Evolutionary conservation across 2,113 vertebrate genomes (phyloP).

Genomic region (Budorcas taxicolor): DNA sequence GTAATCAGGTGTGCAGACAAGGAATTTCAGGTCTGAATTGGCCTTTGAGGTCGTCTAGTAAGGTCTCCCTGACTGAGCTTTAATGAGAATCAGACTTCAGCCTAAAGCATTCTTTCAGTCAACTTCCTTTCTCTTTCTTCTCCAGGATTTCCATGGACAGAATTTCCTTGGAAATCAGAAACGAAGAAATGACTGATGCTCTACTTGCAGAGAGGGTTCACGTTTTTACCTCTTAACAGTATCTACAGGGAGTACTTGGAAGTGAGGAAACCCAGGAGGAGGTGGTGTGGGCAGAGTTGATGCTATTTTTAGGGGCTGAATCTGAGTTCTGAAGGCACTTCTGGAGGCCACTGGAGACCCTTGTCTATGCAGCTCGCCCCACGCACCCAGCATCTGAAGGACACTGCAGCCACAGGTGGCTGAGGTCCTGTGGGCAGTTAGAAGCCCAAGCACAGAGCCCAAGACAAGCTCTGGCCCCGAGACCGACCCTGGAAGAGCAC

Average conservation of each 20-base stretch:
- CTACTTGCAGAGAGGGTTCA: not conserved
- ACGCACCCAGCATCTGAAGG: not conserved
- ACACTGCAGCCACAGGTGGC: not conserved
- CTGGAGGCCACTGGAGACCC: not conserved
- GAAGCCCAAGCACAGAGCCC: not conserved
- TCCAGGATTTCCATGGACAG: not conserved
- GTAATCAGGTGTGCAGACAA: not conserved
- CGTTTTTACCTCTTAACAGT: constrained; percentile 20
- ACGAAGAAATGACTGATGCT: not conserved
- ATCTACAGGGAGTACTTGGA: not conserved
- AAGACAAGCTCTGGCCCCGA: not conserved
- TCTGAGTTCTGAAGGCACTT: not conserved
- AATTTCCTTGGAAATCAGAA: constrained; percentile 1
- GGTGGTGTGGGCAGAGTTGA: not conserved
- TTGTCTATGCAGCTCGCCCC: not conserved
- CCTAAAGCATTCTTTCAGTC: not conserved
- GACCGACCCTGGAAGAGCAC: not conserved
- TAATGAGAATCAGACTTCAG: not conserved
- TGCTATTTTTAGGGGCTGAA: not conserved
- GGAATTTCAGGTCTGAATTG: not conserved
- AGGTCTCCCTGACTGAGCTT: not conserved
- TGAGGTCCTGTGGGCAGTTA: not conserved
- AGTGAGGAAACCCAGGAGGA: not conserved
- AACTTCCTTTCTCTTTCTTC: not conserved
- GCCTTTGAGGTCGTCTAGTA: not conserved